Percentiles rank a stretch among this genome's conserved stretches.
Evolutionary conservation across 2,113 vertebrate species (phyloP).

Genomic region (Panurus biarmicus): DNA sequence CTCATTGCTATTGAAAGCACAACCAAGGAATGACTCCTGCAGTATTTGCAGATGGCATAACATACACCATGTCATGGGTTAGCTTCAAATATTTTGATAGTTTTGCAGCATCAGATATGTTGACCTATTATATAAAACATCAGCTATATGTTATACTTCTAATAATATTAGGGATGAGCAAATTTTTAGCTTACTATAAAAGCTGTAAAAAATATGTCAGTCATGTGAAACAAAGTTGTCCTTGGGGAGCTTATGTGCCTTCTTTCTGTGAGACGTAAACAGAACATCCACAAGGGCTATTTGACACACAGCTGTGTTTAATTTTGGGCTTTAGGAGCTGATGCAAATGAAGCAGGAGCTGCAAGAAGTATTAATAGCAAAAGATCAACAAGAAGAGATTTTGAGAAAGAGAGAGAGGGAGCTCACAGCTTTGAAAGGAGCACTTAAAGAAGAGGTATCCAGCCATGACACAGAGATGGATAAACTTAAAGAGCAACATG

Average conservation of each 20-base stretch:
- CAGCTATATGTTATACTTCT: neutral
- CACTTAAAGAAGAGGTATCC: constrained; percentile 94
- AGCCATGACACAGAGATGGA: constrained; percentile 91
- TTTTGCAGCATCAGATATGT: neutral
- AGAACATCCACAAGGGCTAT: neutral
- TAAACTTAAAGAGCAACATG: constrained; percentile 85
- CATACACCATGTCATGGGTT: neutral
- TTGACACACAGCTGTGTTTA: neutral
- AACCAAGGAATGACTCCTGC: neutral
- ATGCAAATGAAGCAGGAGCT: constrained; percentile 84
- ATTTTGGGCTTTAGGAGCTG: constrained; percentile 75
- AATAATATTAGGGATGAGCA: neutral
- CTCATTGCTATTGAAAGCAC: neutral
- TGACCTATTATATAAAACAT: neutral
- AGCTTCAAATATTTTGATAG: no score
- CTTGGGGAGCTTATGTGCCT: neutral
- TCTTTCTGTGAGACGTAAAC: neutral
- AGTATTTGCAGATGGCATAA: neutral
- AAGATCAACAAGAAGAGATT: constrained; percentile 90
- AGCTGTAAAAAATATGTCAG: neutral
- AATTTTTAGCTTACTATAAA: neutral
- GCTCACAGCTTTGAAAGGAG: constrained; percentile 91
- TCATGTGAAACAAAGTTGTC: neutral
- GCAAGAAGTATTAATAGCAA: constrained; percentile 79
- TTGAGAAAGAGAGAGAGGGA: constrained; percentile 88